These are phyloP conservation scores for Xylophagus ater DNA, from an alignment of 2,888 invertebrate species.

Conservation along the genomic window DNA sequence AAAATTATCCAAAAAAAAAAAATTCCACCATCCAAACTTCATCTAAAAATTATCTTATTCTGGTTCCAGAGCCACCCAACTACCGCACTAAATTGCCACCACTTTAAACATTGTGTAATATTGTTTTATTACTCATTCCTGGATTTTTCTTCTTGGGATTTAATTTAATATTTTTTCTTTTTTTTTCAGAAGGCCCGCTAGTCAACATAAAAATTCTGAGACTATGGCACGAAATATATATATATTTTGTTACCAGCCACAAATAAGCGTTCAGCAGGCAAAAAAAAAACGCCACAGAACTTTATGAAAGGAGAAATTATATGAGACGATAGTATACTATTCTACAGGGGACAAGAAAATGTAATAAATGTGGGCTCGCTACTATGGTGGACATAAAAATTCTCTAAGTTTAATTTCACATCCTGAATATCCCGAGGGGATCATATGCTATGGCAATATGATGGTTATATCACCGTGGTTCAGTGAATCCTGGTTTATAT, in stretches of 20 bases:
- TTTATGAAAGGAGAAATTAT: slow-evolving; percentile 13
- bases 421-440: slow-evolving; percentile 11
- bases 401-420: slow-evolving; percentile 16
- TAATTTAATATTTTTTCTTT: no score
- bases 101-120: no score
- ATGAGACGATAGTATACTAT: slow-evolving; percentile 9
- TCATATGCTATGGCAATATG: slow-evolving; percentile 9
- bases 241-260: no score
- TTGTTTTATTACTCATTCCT: no score
- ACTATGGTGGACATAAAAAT: slow-evolving; percentile 16
- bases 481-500: no score
- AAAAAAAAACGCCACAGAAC: slow-evolving; percentile 9
- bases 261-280: no score
- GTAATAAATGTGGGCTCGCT: slow-evolving; percentile 16
- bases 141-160: slow-evolving; percentile 12
- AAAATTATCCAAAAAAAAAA: no score
- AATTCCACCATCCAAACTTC: no score
- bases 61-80: no score
- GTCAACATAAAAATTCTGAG: slow-evolving; percentile 11
- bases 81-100: no score
- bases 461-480: slow-evolving; percentile 8
- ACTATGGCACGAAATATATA: slow-evolving; percentile 1
- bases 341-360: slow-evolving; percentile 4
- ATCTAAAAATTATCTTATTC: no score
- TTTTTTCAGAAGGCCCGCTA: slow-evolving; percentile 12